A percentile compares a stretch with the other conserved stretches of the same genome.
phyloP scores from a whole-genome alignment of 2,888 invertebrate genomes.

The Euproctis similis region DNA sequence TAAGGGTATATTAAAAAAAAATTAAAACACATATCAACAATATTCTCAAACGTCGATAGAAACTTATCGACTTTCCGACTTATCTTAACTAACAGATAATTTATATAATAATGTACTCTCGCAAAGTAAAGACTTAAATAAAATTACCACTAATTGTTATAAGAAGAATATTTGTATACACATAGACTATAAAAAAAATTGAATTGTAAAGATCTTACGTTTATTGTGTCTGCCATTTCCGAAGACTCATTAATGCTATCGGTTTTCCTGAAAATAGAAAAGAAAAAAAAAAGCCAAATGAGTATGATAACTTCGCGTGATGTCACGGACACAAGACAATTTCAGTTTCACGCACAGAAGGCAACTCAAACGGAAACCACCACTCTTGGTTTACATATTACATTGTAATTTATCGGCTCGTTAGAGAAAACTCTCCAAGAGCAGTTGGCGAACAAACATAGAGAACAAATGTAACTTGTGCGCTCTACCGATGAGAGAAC shows the following conservation, averaged over 20 bases:
- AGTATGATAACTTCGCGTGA: too few species aligned
- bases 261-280: slow-evolving; percentile 44
- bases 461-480: slow-evolving; percentile 49
- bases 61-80: not conserved
- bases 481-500: slow-evolving; percentile 52
- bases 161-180: too few species aligned
- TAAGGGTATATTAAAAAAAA: too few species aligned
- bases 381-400: slow-evolving; percentile 26
- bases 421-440: slow-evolving; percentile 45
- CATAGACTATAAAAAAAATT: slow-evolving; percentile 6
- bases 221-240: slow-evolving; percentile 33
- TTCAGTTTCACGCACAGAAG: slow-evolving; percentile 12
- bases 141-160: too few species aligned
- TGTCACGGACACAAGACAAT: too few species aligned
- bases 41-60: slow-evolving; percentile 1
- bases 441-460: slow-evolving; percentile 42
- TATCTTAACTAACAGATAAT: not conserved
- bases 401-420: slow-evolving; percentile 40
- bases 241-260: slow-evolving; percentile 36
- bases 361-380: slow-evolving; percentile 16
- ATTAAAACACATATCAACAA: not conserved
- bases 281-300: too few species aligned
- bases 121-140: too few species aligned
- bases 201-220: slow-evolving; percentile 43
- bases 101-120: too few species aligned